These are phyloP conservation scores for Stenodema calcarata DNA, from an alignment of 2,888 invertebrate species.

Conservation along the genomic window DNA sequence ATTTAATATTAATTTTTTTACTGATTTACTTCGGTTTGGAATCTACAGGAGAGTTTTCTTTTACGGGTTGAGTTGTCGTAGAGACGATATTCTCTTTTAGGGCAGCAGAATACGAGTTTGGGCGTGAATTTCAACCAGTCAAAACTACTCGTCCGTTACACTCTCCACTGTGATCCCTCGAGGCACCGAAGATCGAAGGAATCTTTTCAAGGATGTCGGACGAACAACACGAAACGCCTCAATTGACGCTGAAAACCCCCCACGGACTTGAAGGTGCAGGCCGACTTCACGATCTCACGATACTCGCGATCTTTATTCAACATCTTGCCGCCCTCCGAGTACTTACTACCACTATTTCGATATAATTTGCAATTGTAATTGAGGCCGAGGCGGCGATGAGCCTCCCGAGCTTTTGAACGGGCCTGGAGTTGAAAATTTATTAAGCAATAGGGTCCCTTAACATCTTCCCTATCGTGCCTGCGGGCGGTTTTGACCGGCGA, in stretches of 20 bases:
- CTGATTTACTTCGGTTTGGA: no score
- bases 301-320: background rate
- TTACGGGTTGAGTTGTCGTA: no score
- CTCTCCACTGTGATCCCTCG: no score
- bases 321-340: background rate
- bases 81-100: no score
- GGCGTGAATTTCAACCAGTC: no score
- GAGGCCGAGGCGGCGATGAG: background rate
- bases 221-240: background rate
- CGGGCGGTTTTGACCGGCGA: background rate
- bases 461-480: background rate
- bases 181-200: no score
- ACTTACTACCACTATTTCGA: background rate
- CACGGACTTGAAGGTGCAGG: background rate
- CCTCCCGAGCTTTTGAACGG: background rate
- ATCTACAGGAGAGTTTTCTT: no score
- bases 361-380: background rate
- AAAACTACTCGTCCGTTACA: no score
- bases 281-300: background rate
- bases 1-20: no score
- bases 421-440: background rate
- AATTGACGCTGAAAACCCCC: background rate
- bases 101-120: no score
- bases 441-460: background rate
- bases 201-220: no score